Conservation (phyloP, 2,113 vertebrate species). For the Ictidomys tridecemlineatus region DNA sequence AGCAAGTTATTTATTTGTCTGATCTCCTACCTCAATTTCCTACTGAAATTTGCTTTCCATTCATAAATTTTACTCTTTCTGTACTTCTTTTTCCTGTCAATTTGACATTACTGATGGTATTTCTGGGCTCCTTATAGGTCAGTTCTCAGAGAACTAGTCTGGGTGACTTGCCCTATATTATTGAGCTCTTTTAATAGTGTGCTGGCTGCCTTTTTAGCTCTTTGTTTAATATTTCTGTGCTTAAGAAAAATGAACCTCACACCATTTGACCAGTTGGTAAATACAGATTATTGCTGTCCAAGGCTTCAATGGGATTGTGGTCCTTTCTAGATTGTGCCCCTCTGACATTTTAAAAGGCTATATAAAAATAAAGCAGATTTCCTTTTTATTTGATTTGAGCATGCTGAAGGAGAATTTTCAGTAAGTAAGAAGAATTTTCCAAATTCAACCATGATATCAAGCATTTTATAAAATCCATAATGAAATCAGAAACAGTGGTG, state of each 20-base stretch:
- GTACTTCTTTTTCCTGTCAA: background rate
- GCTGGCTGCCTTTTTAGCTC: background rate
- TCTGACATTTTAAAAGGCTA: background rate
- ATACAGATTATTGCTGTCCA: background rate
- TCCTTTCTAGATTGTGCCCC: background rate
- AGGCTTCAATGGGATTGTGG: background rate
- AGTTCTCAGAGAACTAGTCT: background rate
- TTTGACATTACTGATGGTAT: background rate
- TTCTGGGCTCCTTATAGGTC: background rate
- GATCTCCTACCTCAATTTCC: background rate
- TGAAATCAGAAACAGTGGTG: background rate
- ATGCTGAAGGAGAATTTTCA: background rate
- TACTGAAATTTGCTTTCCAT: background rate
- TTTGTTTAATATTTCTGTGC: background rate
- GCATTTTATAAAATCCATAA: background rate
- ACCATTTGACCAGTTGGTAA: background rate
- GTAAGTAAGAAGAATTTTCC: background rate
- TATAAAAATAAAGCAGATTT: background rate
- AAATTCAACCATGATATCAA: background rate
- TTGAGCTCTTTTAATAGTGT: background rate
- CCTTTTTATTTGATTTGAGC: background rate
- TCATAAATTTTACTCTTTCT: background rate
- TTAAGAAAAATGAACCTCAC: background rate
- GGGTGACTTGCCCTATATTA: background rate
- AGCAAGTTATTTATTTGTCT: background rate